Conservation (phyloP, 2,888 invertebrate species). For the Platycheirus albimanus region DNA sequence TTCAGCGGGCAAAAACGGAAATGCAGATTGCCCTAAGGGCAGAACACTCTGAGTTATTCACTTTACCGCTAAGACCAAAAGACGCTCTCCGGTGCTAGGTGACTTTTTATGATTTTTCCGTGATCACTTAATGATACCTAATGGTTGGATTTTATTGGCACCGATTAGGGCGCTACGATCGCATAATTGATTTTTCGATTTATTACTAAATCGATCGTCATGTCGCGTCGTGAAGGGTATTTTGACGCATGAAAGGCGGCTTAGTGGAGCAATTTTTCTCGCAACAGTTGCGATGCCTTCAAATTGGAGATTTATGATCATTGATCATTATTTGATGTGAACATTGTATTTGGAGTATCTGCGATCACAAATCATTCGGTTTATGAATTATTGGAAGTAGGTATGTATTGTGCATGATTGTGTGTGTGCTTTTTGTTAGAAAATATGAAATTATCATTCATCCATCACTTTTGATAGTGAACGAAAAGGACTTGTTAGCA, state of each 20-base stretch:
- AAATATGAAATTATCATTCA: too few species aligned
- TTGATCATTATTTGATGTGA: slow-evolving; percentile 58
- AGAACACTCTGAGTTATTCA: neutral
- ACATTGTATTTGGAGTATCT: slow-evolving; percentile 53
- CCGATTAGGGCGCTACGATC: slow-evolving; percentile 54
- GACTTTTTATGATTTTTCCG: slow-evolving; percentile 61
- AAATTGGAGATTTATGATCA: slow-evolving; percentile 55
- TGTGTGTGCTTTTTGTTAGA: too few species aligned
- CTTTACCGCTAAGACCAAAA: too few species aligned
- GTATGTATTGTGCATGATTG: too few species aligned
- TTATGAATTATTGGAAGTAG: too few species aligned
- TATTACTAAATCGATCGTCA: slow-evolving; percentile 32
- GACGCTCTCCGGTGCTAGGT: neutral
- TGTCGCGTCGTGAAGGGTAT: neutral
- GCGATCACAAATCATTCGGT: slow-evolving; percentile 53
- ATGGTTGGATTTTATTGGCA: slow-evolving; percentile 61
- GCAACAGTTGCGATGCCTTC: slow-evolving; percentile 32
- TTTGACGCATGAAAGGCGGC: slow-evolving; percentile 45
- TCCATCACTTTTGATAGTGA: too few species aligned
- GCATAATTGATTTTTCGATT: slow-evolving; percentile 63
- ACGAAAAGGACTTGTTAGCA: too few species aligned
- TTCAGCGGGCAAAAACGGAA: slow-evolving; percentile 24
- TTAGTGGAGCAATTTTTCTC: neutral
- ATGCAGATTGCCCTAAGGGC: slow-evolving; percentile 49
- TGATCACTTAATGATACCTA: slow-evolving; percentile 68